Conservation (phyloP, 1,140 invertebrate genomes). For the Chlorops oryzae region DNA sequence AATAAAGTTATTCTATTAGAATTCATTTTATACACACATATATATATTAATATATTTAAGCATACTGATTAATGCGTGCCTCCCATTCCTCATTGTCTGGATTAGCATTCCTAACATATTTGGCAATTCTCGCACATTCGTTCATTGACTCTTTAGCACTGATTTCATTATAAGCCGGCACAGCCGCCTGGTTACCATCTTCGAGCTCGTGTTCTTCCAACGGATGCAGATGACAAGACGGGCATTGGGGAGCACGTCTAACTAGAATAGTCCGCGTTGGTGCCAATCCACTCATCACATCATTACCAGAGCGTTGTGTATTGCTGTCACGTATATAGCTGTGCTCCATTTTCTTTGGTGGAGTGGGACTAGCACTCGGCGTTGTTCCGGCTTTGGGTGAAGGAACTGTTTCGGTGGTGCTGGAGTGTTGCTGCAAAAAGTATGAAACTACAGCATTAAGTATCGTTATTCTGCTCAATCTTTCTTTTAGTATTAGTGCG, state of each 20-base stretch:
- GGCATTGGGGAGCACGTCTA: slow-evolving; percentile 38
- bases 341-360: slow-evolving; percentile 47
- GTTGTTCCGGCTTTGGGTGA: too few relatives aligned
- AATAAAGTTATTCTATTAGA: background rate
- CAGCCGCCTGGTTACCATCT: slow-evolving; percentile 25
- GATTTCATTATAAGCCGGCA: slow-evolving; percentile 57
- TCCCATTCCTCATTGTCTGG: slow-evolving; percentile 65
- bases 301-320: slow-evolving; percentile 10
- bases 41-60: background rate
- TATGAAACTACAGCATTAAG: too few relatives aligned
- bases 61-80: slow-evolving; percentile 59
- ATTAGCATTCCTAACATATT: slow-evolving; percentile 56
- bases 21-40: background rate
- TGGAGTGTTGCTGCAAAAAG: too few relatives aligned
- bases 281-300: slow-evolving; percentile 29
- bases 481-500: too few relatives aligned
- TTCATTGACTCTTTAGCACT: slow-evolving; percentile 63
- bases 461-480: too few relatives aligned
- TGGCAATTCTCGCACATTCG: slow-evolving; percentile 63
- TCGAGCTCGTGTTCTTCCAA: slow-evolving; percentile 27
- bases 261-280: slow-evolving; percentile 35
- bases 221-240: slow-evolving; percentile 40
- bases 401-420: too few relatives aligned
- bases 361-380: too few relatives aligned
- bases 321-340: slow-evolving; percentile 36